Percentiles rank a stretch among this genome's conserved stretches.
Evolutionary conservation across 2,888 invertebrate genomes (phyloP).

Genomic region (Drosophila colorata): DNA sequence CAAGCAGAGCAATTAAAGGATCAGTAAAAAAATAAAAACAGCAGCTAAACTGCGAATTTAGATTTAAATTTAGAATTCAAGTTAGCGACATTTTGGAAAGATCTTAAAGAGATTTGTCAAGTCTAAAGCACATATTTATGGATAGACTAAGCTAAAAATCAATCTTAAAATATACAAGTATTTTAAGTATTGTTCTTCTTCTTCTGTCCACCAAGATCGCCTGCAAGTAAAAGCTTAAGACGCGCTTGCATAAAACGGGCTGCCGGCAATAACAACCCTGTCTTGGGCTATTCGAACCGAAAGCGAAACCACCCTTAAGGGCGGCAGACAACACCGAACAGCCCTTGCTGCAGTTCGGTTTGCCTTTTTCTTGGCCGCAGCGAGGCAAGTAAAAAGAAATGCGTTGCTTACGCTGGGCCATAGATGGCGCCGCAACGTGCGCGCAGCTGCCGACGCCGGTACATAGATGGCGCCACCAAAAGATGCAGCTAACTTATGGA

Average conservation of each 20-base stretch:
- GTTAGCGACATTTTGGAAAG: not conserved
- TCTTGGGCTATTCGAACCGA: constrained; percentile 18
- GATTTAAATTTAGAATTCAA: too few species aligned
- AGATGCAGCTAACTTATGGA: constrained; percentile 6
- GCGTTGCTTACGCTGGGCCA: constrained; percentile 38
- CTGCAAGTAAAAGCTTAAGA: constrained; percentile 2
- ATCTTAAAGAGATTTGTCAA: too few species aligned
- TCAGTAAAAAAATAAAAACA: not conserved
- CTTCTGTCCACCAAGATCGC: not conserved
- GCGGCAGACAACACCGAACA: constrained; percentile 12
- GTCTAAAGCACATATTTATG: too few species aligned
- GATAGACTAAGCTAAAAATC: too few species aligned
- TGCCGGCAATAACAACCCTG: constrained; percentile 56
- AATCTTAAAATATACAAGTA: too few species aligned
- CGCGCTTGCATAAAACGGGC: not conserved
- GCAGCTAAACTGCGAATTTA: too few species aligned
- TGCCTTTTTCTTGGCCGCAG: constrained; percentile 15
- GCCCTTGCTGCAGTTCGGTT: constrained; percentile 31
- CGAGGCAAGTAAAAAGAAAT: constrained; percentile 31
- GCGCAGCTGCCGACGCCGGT: constrained; percentile 1
- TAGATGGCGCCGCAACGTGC: constrained; percentile 55
- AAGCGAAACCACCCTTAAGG: constrained; percentile 54
- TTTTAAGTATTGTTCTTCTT: too few species aligned
- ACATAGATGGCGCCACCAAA: constrained; percentile 60
- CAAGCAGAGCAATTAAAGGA: not conserved